phyloP scores from a whole-genome alignment of 2,888 invertebrate genomes.

The Litoditis marina region DNA sequence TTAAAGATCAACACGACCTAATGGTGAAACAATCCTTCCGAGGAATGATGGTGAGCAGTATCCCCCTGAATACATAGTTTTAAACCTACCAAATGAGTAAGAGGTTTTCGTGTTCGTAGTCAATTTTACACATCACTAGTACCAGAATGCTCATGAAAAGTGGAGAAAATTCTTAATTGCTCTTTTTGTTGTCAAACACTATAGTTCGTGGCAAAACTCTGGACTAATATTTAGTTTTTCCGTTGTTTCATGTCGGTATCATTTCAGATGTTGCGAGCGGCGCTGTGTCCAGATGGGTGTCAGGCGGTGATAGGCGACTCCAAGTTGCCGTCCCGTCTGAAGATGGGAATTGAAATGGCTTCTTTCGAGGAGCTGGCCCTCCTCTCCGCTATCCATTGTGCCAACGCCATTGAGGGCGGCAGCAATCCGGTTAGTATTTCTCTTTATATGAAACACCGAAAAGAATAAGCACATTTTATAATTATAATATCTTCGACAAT shows the following conservation, averaged over 20 bases:
- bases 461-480: too few relatives aligned
- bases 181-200: not conserved
- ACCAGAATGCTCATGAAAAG: too few relatives aligned
- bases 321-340: not conserved
- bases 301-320: not conserved
- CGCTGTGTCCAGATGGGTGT: constrained; percentile 1
- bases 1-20: not conserved
- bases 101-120: too few relatives aligned
- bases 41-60: constrained; percentile 2
- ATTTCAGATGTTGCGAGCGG: constrained; percentile 4
- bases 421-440: not conserved
- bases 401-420: constrained; percentile 1
- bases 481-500: too few relatives aligned
- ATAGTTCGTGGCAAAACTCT: not conserved
- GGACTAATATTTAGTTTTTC: not conserved
- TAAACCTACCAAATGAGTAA: not conserved
- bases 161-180: too few relatives aligned
- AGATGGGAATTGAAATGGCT: constrained; percentile 7
- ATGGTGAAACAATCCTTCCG: constrained; percentile 6
- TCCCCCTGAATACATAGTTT: not conserved
- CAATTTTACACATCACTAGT: too few relatives aligned
- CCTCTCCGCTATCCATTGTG: constrained; percentile 13
- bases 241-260: not conserved
- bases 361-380: constrained; percentile 15
- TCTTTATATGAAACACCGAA: too few relatives aligned